Base-by-base conservation (phyloP, 2,888 invertebrate species). In the Eupsilia transversa region DNA sequence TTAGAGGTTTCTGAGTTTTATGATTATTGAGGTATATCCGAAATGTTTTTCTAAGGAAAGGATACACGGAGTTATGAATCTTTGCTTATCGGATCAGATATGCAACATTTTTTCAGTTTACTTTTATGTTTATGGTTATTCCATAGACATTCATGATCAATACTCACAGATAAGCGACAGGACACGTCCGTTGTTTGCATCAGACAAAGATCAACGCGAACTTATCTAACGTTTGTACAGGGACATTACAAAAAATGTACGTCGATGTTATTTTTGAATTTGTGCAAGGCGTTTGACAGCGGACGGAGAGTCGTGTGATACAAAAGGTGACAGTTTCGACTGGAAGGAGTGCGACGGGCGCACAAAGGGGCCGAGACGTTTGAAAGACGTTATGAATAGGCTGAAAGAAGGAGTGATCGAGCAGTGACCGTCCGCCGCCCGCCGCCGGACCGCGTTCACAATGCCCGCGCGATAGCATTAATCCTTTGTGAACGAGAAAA, bases 201-300 rank as follows among this genome's bases (percentile, higher is more conserved):
- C 93, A 92, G 92, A 95, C 94, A 95, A 95, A 95, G 94, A 92
- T 92, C 92, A 93, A 92, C 91, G 92, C 93, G 92, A 94, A 94
- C 93, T 93, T 95, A 96, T 96, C 96, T 94, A 90, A 92, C 89
- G 95, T 96, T 96, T 96, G 94, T 93, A 92, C 93, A 95, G 96
- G 94, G 87, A 91, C 84, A 83, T 83, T 83, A 89, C 94, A 95
- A 96, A 96, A 96, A 95, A 94, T 88, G 87, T 93, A 93, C 87
- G 89, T 92, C 92, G 91, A 94, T 96, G 95, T 96, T 96, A 94
- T 96, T 96, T 96, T 96, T 94, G 94, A 95, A 95, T 96, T 96
- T 96, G 96, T 96, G 96, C 96, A 96, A 96, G 95, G 92, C 94
- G 92, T 95, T 94, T 96, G 96, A 96, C 96, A 95, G 94, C 93